Evolutionary conservation across 2,113 vertebrate species (phyloP).

Genomic region (Crotalus viridis): DNA sequence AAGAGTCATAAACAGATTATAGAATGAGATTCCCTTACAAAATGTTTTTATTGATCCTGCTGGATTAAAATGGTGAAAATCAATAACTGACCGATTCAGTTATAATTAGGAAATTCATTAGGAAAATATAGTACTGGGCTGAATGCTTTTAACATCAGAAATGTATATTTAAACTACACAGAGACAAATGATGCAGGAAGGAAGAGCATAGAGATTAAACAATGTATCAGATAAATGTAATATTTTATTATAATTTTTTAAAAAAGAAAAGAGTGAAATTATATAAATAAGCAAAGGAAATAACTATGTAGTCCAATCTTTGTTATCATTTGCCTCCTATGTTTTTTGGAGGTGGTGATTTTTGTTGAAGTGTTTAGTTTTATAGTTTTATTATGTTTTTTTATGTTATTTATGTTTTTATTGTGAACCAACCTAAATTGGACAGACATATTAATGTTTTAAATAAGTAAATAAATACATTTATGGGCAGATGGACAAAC

Average conservation of each 20-base stretch:
- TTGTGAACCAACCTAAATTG: background rate
- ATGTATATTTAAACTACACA: background rate
- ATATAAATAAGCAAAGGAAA: background rate
- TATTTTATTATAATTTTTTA: constrained; percentile 28
- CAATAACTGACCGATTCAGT: background rate
- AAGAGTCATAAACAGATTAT: background rate
- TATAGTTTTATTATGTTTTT: background rate
- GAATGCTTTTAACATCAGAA: background rate
- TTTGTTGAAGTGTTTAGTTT: background rate
- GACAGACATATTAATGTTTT: background rate
- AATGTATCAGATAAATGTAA: background rate
- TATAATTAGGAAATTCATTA: background rate
- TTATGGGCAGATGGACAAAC: background rate
- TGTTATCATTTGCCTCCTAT: background rate
- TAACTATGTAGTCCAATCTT: background rate
- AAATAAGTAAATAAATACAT: background rate
- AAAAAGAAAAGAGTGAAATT: background rate
- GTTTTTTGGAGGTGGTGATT: background rate
- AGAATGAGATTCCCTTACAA: background rate
- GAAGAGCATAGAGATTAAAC: background rate
- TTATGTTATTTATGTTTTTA: background rate
- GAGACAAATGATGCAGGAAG: background rate
- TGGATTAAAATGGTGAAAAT: background rate
- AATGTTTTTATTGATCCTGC: background rate
- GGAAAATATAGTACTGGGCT: fast-evolving